Evolutionary conservation across 37 sponge, comb jelly and placozoan species (phyloP), one percentile per base, ranked within the genome.

Genomic region (Amphimedon queenslandica): DNA sequence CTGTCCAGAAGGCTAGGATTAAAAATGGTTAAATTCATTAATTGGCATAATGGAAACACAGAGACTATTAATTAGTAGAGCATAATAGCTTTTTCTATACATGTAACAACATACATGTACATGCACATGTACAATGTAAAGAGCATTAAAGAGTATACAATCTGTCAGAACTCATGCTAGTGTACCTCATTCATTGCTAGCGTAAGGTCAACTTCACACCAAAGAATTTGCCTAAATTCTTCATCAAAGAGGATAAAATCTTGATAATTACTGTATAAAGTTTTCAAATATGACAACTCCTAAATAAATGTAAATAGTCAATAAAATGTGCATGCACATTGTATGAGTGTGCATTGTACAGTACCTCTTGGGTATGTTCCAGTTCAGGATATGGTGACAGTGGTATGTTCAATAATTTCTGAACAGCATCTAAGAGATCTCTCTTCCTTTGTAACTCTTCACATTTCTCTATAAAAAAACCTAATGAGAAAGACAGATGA

Each of bases 171-270:
- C n/a, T n/a, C n/a, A n/a, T n/a, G n/a, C n/a, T n/a, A n/a, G 25
- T 71, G 3, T 56, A 93, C 93, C 69, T 77, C 72, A 27, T 55
- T 35, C 4, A 70, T 47, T 13, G 88, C 84, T 29, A 58, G 53
- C 27, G 82, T 69, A 31, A 95, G 78, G 70, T 95, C 76, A 23
- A 88, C 96, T 40, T 95, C 86, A 53, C 69, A 77, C 96, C 96
- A 95, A 27, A 95, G 83, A 25, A 70, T 74, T 47, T 88, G 88
- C 34, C 81, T 79, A 60, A 95, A 92, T 29, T 32, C 29, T 55
- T 77, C 74, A 55, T 94, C 89, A 84, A 94, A 94, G 41, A 58
- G 77, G 23, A 94, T 78, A 58, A 80, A 87, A 30, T 84, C 64
- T 35, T 91, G 84, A 74, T 91, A 94, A 72, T 78, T 82, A 67